Percentiles rank a stretch among this genome's conserved stretches.
phyloP scores from a whole-genome alignment of 2,888 invertebrate genomes.

The Amiota mariae region DNA sequence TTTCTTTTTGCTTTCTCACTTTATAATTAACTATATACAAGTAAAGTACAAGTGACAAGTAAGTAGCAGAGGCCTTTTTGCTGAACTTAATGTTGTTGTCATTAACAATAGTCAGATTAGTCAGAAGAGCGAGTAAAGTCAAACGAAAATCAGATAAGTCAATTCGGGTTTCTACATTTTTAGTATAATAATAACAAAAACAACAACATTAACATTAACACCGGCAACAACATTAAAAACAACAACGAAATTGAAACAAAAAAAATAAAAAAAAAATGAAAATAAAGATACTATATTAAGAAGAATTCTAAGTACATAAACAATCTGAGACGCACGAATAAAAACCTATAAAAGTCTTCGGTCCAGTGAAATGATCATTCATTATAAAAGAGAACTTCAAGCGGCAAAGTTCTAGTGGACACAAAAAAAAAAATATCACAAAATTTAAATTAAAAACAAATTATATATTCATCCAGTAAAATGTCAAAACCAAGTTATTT shows the following conservation, averaged over 20 bases:
- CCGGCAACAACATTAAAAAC: constrained; percentile 40
- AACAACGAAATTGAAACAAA: constrained; percentile 30
- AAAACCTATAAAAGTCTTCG: constrained; percentile 17
- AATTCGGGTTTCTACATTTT: constrained; percentile 41
- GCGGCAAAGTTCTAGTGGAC: not conserved
- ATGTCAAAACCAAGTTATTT: not conserved
- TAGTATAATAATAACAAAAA: constrained; percentile 3
- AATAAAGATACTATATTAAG: not conserved
- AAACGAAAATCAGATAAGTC: constrained; percentile 36
- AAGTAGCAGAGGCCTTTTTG: too few relatives aligned
- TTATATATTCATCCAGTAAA: not conserved
- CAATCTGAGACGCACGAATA: constrained; percentile 17
- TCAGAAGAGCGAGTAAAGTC: not conserved
- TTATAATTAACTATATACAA: not conserved
- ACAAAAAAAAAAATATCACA: not conserved
- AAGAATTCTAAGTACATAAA: constrained; percentile 29
- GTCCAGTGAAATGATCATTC: not conserved
- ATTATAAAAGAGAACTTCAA: constrained; percentile 9
- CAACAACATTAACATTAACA: constrained; percentile 32
- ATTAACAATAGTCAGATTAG: constrained; percentile 38
- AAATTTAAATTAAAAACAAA: not conserved
- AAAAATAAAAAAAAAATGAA: constrained; percentile 3
- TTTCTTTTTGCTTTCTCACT: not conserved
- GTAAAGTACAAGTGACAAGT: not conserved
- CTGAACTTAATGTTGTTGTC: constrained; percentile 33